phyloP scores from a whole-genome alignment of 2,113 vertebrate species.

The Microcebus ravelobensis region DNA sequence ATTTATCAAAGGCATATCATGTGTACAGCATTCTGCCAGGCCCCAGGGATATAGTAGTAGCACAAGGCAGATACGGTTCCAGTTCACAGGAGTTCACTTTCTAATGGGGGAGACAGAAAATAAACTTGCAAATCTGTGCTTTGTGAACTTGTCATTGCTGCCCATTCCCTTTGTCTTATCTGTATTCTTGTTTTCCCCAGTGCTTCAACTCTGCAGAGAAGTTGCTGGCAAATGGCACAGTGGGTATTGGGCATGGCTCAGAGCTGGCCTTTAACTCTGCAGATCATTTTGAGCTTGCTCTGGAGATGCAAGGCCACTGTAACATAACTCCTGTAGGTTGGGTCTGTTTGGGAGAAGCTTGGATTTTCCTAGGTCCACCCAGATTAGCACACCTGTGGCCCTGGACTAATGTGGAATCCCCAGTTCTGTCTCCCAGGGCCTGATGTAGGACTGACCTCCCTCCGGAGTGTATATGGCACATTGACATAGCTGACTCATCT shows the following conservation, averaged over 20 bases:
- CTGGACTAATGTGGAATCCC: neutral
- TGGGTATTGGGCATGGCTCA: neutral
- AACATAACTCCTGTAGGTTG: neutral
- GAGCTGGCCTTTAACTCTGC: neutral
- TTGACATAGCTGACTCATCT: neutral
- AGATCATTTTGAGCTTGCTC: neutral
- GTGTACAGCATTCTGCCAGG: neutral
- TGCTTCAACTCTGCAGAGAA: neutral
- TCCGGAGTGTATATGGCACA: neutral
- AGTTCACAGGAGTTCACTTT: neutral
- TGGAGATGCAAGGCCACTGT: neutral
- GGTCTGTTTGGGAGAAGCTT: neutral
- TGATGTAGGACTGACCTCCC: neutral
- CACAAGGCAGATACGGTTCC: neutral
- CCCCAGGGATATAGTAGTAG: neutral
- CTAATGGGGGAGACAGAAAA: neutral
- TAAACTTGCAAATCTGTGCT: neutral
- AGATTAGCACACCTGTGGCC: neutral
- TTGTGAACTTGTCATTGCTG: neutral
- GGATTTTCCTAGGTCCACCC: neutral
- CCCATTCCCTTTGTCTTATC: neutral
- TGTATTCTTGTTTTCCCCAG: constrained; percentile 13
- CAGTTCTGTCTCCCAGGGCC: neutral
- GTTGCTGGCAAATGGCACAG: neutral
- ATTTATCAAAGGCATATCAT: neutral